Evolutionary conservation across 64 coral and sea anemone species (phyloP), one percentile per base, ranked within the genome.

Genomic region (Montipora sp.): DNA sequence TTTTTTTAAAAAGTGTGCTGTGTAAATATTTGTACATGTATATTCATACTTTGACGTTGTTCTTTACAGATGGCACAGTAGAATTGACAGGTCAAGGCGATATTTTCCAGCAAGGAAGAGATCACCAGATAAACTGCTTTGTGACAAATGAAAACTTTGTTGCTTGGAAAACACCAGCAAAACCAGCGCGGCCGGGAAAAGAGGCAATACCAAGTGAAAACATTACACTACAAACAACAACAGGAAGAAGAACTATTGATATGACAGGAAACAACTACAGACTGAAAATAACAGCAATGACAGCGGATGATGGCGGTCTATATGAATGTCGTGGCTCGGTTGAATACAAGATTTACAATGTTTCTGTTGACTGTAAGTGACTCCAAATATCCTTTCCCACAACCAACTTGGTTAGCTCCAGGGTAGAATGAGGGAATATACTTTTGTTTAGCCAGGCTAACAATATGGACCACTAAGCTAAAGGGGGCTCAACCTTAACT

Each of bases 311-410:
- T 71, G 82, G 82, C 21, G 82, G 82, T 8, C 8, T 21, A 1
- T 85, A 71, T 46, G 6, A 22, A 10, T 85, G 82, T 50, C 1
- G 16, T 49, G 82, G 82, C 47, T n/a, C 63, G 47, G 0, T 0
- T 12, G 5, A 12, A 3, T 20, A 8, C 1, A 3, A 7, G 16
- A 20, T 2, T 1, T 71, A 50, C 45, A 85, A 27, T 50, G 18
- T 71, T 49, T 2, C 66, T 15, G 82, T 85, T 71, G 27, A 70
- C 44, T 49, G 82, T 85, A 70, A 85, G 82, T 85, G 21, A 45
- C 14, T 76, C 27, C 13, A 11, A 0, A 23, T 24, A 23, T 8
- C 18, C 59, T 57, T 57, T 57, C 6, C 11, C 11, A 7, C 6
- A 57, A 11, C 6, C 6, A 57, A 3, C 1, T 36, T 36, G 27